A percentile compares a stretch with the other conserved stretches of the same genome.
These are phyloP conservation scores for Drosophila willistoni DNA, from an alignment of 1,140 invertebrate genomes.

Conservation along the genomic window DNA sequence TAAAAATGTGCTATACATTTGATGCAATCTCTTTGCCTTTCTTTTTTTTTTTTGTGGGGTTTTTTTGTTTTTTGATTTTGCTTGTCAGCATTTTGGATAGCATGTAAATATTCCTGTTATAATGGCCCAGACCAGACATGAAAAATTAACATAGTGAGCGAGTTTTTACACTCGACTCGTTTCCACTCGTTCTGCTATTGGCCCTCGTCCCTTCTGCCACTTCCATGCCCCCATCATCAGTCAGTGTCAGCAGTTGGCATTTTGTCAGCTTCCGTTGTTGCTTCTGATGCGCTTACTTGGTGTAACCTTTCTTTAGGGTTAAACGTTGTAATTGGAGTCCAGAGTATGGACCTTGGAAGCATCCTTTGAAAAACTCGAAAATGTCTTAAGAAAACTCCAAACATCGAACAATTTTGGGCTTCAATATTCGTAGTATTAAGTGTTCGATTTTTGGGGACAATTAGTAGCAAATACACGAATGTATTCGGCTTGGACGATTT, in stretches of 20 bases:
- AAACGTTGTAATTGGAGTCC: neutral
- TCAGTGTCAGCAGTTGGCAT: conserved; percentile 75
- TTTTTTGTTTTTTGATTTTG: conserved; percentile 31
- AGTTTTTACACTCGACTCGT: conserved; percentile 1
- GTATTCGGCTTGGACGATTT: too few species aligned
- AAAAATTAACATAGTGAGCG: conserved; percentile 71
- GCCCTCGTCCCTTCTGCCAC: neutral
- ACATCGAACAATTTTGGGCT: too few species aligned
- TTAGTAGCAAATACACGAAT: too few species aligned
- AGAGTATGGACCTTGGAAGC: neutral
- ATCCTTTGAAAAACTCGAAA: neutral
- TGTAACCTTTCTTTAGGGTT: conserved; percentile 4
- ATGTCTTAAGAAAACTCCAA: too few species aligned
- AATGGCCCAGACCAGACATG: conserved; percentile 55
- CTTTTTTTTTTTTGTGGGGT: neutral
- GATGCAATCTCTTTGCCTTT: neutral
- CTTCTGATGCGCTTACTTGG: neutral
- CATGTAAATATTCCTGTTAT: conserved; percentile 54
- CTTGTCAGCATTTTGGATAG: conserved; percentile 54
- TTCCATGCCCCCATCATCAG: conserved; percentile 52
- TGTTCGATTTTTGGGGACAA: too few species aligned
- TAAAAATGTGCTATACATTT: conserved; percentile 14
- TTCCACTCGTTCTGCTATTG: neutral
- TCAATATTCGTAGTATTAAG: too few species aligned
- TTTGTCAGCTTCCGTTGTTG: conserved; percentile 74